These are phyloP conservation scores for Stichodactyla helianthus DNA, from an alignment of 64 coral and sea anemone genomes.

Conservation along the genomic window DNA sequence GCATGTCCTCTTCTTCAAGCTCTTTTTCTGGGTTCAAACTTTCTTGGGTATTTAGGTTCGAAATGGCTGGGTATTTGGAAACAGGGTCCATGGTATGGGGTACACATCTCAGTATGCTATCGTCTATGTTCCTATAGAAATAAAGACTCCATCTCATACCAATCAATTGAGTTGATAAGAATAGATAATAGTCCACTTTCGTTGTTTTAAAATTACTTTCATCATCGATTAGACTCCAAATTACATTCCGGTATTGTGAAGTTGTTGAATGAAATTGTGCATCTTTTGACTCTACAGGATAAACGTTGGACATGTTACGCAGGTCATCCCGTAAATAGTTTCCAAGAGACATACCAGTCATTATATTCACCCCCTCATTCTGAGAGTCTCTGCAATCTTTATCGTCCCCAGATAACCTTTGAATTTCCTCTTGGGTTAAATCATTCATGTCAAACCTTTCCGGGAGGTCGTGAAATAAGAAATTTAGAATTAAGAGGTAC, in stretches of 20 bases:
- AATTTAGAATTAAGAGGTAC: conserved; percentile 61
- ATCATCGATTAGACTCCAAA: no score
- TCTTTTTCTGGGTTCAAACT: no score
- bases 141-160: neutral
- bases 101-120: neutral
- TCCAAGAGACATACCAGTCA: no score
- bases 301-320: no score
- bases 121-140: neutral
- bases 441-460: neutral
- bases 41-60: neutral
- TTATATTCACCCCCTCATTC: no score
- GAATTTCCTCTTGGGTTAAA: neutral
- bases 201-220: neutral
- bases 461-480: conserved; percentile 9
- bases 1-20: neutral
- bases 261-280: no score
- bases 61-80: neutral
- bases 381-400: neutral
- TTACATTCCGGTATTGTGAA: no score
- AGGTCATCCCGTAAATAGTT: no score
- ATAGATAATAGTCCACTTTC: neutral
- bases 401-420: neutral
- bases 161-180: neutral
- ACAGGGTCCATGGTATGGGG: neutral
- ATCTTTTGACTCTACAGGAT: no score